Evolutionary conservation across 2,113 vertebrate species (phyloP), one percentile per base, ranked within the genome.

Genomic region (Heterotis niloticus): DNA sequence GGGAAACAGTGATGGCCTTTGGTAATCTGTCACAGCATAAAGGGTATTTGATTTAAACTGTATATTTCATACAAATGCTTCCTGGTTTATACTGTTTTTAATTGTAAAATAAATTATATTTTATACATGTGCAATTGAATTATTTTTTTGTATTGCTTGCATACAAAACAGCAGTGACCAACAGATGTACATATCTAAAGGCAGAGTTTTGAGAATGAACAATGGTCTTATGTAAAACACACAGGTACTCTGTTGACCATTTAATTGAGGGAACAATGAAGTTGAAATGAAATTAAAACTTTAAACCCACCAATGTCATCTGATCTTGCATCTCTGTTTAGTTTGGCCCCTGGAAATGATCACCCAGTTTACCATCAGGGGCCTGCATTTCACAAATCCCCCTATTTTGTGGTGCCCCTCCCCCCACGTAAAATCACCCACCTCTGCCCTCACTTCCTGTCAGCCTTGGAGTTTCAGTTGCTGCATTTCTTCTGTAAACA

Each of bases 121-220:
- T 83, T 29, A 56, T 83, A 44, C 75, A 82, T 88, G 82, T 90
- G 86, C 57, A 86, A 77, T 79, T n/a, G n/a, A n/a, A n/a, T 52
- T 18, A 23, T 72, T 72, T 54, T 52, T 54, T 1, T 71, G n/a
- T 14, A 4, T 44, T 26, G 13, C 18, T 12, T 44, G 12, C 20
- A 64, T 69, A 65, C 28, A 56, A n/a, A n/a, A n/a, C n/a, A n/a
- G 26, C 13, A 65, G n/a, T 76, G 28, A 66, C 44, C 65, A 62
- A 77, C 34, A 73, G 59, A 26, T 54, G 52, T 70, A 76, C 28
- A 26, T 26, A 62, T 62, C 29, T 62, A 52, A 16, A 85, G 79
- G 29, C 64, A 76, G 77, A 73, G 56, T 12, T 78, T 29, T 59
- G n/a, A 16, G 83, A 1, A 12, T 29, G 18, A 57, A 29, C 20